These are phyloP conservation scores for Rhingia rostrata DNA, from an alignment of 2,888 invertebrate genomes.

Conservation along the genomic window DNA sequence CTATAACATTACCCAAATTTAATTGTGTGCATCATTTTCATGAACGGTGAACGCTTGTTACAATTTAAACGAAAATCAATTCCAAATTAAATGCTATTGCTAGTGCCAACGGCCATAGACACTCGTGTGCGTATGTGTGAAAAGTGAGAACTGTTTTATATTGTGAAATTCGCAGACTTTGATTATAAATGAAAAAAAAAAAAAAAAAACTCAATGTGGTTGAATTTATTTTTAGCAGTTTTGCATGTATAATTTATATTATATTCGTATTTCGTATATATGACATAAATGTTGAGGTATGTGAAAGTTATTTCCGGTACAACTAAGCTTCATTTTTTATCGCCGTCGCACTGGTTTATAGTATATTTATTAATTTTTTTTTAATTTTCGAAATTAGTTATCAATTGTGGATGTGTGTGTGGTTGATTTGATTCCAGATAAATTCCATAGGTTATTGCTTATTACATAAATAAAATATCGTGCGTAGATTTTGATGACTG, in stretches of 20 bases:
- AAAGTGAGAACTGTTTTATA: slow-evolving; percentile 63
- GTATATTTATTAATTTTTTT: slow-evolving; percentile 10
- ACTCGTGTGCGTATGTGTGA: slow-evolving; percentile 70
- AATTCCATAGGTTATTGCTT: slow-evolving; percentile 50
- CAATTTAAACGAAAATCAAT: not conserved
- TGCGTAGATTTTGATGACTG: slow-evolving; percentile 29
- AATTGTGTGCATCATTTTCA: slow-evolving; percentile 11
- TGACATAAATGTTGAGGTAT: slow-evolving; percentile 75
- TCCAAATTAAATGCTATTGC: slow-evolving; percentile 3
- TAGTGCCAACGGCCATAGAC: slow-evolving; percentile 29
- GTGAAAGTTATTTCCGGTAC: slow-evolving; percentile 75
- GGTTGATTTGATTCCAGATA: slow-evolving; percentile 49
- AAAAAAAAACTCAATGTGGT: slow-evolving; percentile 58
- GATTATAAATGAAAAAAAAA: slow-evolving; percentile 42
- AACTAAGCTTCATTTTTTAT: slow-evolving; percentile 53
- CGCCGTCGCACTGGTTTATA: slow-evolving; percentile 42
- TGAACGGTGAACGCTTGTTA: slow-evolving; percentile 1
- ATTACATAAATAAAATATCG: slow-evolving; percentile 29
- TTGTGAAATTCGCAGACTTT: slow-evolving; percentile 62
- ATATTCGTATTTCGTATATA: slow-evolving; percentile 67
- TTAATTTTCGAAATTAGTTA: slow-evolving; percentile 38
- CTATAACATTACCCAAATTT: slow-evolving; percentile 32
- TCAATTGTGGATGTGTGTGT: slow-evolving; percentile 17
- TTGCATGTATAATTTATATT: slow-evolving; percentile 55
- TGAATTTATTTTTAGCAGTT: slow-evolving; percentile 71